These are phyloP conservation scores for Oreochromis spilurus DNA, from an alignment of 2,113 vertebrate species.

Conservation along the genomic window DNA sequence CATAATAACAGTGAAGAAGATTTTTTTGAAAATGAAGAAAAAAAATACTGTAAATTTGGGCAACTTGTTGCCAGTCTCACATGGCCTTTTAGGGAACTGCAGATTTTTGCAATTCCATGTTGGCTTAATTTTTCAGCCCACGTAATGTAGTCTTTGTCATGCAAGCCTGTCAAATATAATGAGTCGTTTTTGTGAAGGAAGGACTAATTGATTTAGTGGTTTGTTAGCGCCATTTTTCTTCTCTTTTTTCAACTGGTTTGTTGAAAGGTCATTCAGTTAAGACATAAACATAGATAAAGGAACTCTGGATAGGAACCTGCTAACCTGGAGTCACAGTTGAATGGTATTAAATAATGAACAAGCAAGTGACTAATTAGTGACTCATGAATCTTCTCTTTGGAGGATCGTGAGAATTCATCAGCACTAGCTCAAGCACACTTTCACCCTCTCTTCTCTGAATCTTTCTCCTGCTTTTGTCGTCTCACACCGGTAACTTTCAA, in stretches of 20 bases:
- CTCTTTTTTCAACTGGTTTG: neutral
- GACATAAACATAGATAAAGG: neutral
- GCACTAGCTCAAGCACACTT: neutral
- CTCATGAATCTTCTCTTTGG: slow-evolving; percentile 42
- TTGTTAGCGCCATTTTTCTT: neutral
- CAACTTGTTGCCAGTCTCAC: neutral
- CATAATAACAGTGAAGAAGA: neutral
- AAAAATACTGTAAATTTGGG: neutral
- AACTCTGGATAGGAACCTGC: neutral
- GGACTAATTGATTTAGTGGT: neutral
- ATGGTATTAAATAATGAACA: slow-evolving; percentile 33
- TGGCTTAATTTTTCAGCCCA: neutral
- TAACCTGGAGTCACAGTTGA: neutral
- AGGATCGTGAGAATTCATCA: slow-evolving; percentile 5
- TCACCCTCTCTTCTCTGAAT: neutral
- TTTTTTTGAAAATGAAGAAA: neutral
- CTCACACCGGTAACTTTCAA: slow-evolving; percentile 16
- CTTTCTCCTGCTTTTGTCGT: slow-evolving; percentile 25
- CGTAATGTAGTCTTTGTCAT: neutral
- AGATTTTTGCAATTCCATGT: neutral
- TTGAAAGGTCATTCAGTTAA: neutral
- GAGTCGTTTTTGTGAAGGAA: neutral
- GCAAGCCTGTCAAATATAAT: neutral
- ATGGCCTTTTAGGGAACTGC: neutral
- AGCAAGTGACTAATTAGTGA: slow-evolving; percentile 47